These are phyloP conservation scores for Poecilia velifera DNA, from an alignment of 2,797 vertebrate genomes.

Conservation along the genomic window DNA sequence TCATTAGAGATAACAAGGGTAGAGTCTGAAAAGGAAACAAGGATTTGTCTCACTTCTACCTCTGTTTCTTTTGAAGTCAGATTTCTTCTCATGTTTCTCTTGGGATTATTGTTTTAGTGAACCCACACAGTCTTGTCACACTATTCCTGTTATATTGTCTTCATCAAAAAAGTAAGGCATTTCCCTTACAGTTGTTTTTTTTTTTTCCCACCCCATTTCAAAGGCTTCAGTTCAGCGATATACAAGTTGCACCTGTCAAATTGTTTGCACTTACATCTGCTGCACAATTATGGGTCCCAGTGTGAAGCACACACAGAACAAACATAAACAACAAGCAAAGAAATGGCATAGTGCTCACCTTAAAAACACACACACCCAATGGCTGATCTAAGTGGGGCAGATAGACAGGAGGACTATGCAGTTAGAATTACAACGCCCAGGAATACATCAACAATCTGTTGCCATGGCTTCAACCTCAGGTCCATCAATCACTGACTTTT, in stretches of 20 bases:
- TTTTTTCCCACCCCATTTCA: conserved; percentile 10
- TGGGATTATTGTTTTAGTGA: conserved; percentile 43
- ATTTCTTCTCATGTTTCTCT: conserved; percentile 23
- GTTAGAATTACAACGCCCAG: conserved; percentile 57
- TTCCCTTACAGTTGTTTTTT: conserved; percentile 18
- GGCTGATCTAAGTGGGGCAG: conserved; percentile 50
- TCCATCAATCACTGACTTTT: conserved; percentile 36
- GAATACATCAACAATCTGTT: conserved; percentile 55
- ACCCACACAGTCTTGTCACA: conserved; percentile 13
- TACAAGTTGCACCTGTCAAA: conserved; percentile 19
- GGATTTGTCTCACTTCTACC: conserved; percentile 24
- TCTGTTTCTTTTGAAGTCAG: conserved; percentile 24
- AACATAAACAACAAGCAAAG: conserved; percentile 22
- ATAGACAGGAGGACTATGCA: conserved; percentile 54
- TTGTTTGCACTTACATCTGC: conserved; percentile 22
- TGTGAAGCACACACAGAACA: conserved; percentile 11
- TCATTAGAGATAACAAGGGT: conserved; percentile 25
- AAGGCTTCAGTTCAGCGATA: conserved; percentile 23
- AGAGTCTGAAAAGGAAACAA: conserved; percentile 27
- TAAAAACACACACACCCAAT: conserved; percentile 26
- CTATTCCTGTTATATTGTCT: conserved; percentile 30
- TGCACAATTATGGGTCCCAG: conserved; percentile 15
- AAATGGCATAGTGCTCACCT: conserved; percentile 14
- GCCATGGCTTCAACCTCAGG: conserved; percentile 41
- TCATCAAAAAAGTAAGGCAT: conserved; percentile 1